phyloP scores from a whole-genome alignment of 2,888 invertebrate genomes.

The Megalurothrips usitatus region DNA sequence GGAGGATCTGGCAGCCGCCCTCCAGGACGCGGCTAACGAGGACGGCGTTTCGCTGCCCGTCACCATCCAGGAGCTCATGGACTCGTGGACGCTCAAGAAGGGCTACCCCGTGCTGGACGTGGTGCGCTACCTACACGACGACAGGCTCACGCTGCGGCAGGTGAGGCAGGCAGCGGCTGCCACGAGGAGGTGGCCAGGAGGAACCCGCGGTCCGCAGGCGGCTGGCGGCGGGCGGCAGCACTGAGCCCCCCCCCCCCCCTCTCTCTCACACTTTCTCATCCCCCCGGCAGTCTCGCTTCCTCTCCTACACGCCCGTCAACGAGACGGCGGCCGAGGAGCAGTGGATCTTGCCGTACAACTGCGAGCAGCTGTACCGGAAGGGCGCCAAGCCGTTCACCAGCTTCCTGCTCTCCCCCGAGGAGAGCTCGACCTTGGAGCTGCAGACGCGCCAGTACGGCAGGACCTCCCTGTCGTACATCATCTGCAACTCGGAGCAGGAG shows the following conservation, averaged over 20 bases:
- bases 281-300: slow-evolving; percentile 8
- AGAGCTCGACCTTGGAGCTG: neutral
- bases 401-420: neutral
- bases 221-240: neutral
- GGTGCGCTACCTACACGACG: neutral
- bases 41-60: slow-evolving; percentile 3
- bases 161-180: neutral
- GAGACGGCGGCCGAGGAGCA: neutral
- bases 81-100: slow-evolving; percentile 11
- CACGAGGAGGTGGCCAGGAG: neutral
- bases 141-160: neutral
- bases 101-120: slow-evolving; percentile 5
- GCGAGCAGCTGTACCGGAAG: neutral
- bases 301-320: neutral
- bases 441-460: neutral
- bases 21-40: neutral
- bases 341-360: neutral
- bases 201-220: neutral
- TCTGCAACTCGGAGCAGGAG: slow-evolving; percentile 9
- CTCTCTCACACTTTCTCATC: neutral
- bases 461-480: neutral
- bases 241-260: neutral
- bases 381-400: neutral
- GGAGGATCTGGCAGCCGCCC: neutral
- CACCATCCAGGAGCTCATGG: slow-evolving; percentile 14